Evolutionary conservation across 2,888 invertebrate genomes (phyloP), one percentile per base, ranked within the genome.

Genomic region (Eremobia ochroleuca): DNA sequence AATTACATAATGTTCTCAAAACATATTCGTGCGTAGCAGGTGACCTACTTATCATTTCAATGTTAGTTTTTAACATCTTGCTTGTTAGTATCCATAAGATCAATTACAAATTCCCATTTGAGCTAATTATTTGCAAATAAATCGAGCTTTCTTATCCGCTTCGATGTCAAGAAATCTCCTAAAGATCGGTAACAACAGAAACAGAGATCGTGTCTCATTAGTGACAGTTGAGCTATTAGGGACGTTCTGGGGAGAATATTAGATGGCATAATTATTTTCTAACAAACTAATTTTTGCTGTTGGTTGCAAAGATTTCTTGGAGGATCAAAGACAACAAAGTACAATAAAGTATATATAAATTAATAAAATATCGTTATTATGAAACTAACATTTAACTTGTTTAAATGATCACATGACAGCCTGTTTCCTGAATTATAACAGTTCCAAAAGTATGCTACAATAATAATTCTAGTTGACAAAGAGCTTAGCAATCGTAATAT

Each of bases 121-220:
- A 64, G n/a, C 46, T 46, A 55, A 78, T 77, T 78, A 78, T 55
- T 55, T 15, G 37, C 9, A 15, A 46, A 77, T 11, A n/a, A n/a
- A n/a, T n/a, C n/a, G n/a, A n/a, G n/a, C n/a, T n/a, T n/a, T n/a
- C n/a, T n/a, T n/a, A n/a, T n/a, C n/a, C n/a, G n/a, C n/a, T n/a
- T n/a, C n/a, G n/a, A n/a, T n/a, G n/a, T n/a, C n/a, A n/a, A n/a
- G n/a, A n/a, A n/a, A n/a, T n/a, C n/a, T n/a, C n/a, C n/a, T n/a
- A n/a, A n/a, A n/a, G n/a, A n/a, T n/a, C n/a, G n/a, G n/a, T n/a
- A n/a, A n/a, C n/a, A n/a, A n/a, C n/a, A n/a, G n/a, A n/a, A n/a
- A n/a, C n/a, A n/a, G n/a, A n/a, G n/a, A n/a, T n/a, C n/a, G n/a
- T n/a, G n/a, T n/a, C n/a, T n/a, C n/a, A n/a, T n/a, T n/a, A n/a